phyloP scores from a whole-genome alignment of 2,113 vertebrate genomes.

The Baryphthengus martii region DNA sequence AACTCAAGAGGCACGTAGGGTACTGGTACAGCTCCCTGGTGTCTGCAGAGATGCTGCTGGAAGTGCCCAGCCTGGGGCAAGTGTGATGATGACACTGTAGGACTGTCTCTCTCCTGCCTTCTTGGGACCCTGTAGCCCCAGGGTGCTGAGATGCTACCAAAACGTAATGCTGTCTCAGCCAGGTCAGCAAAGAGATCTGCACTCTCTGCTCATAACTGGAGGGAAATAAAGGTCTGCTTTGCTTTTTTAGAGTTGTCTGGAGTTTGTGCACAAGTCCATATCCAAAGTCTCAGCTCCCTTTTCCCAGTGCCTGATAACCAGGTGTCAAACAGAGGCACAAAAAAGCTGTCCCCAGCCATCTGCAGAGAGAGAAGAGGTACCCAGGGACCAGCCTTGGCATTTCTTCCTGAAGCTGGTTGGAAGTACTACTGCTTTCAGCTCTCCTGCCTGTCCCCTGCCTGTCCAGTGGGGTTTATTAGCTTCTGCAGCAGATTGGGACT shows the following conservation, averaged over 20 bases:
- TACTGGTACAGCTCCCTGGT: neutral
- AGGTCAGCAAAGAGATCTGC: neutral
- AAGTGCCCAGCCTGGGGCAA: neutral
- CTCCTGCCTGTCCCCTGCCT: neutral
- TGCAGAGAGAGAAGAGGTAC: neutral
- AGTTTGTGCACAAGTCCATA: neutral
- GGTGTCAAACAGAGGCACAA: constrained; percentile 2
- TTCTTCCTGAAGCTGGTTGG: neutral
- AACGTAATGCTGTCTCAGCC: neutral
- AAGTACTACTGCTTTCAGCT: neutral
- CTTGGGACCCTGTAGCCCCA: neutral
- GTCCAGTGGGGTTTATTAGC: neutral
- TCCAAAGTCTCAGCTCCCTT: neutral
- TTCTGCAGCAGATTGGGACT: neutral
- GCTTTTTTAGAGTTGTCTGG: neutral
- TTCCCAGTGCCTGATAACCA: neutral
- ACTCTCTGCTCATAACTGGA: neutral
- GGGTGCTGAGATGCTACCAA: neutral
- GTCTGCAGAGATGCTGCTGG: neutral
- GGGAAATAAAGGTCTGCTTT: neutral
- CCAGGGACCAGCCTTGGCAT: neutral
- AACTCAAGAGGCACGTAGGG: neutral
- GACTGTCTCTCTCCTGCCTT: neutral
- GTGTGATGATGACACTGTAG: fast-evolving
- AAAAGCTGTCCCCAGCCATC: neutral